phyloP scores from a whole-genome alignment of 2,888 invertebrate genomes.

The Tortricodes alternella region DNA sequence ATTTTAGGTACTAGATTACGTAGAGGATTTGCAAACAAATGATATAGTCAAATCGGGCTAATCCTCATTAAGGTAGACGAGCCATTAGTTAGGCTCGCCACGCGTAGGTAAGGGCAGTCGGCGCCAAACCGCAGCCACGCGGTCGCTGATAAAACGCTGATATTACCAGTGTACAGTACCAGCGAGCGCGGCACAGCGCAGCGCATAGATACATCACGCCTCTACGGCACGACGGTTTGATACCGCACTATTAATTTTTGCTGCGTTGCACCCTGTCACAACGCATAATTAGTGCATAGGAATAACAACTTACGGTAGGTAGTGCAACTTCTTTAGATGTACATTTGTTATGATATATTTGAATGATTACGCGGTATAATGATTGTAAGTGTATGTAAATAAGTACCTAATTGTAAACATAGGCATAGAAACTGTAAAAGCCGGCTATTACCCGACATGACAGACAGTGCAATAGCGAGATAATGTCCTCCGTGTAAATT shows the following conservation, averaged over 20 bases:
- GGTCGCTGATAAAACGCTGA: constrained; percentile 75
- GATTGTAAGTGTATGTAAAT: too few relatives aligned
- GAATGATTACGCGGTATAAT: too few relatives aligned
- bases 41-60: constrained; percentile 1
- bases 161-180: constrained; percentile 64
- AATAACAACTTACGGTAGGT: too few relatives aligned
- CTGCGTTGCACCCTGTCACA: constrained; percentile 8
- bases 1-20: neutral
- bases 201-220: constrained; percentile 63
- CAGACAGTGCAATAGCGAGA: too few relatives aligned
- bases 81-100: constrained; percentile 25
- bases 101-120: constrained; percentile 32
- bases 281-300: neutral
- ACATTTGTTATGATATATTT: too few relatives aligned
- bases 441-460: too few relatives aligned
- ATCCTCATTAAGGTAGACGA: constrained; percentile 20
- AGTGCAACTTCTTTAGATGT: too few relatives aligned
- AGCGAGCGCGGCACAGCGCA: constrained; percentile 48
- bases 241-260: constrained; percentile 28
- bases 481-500: too few relatives aligned
- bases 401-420: too few relatives aligned
- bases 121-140: constrained; percentile 42
- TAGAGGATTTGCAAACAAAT: constrained; percentile 6
- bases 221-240: constrained; percentile 36
- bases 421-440: too few relatives aligned